Evolutionary conservation across 2,797 vertebrate genomes (phyloP).

Genomic region (Telmatherina bonti): DNA sequence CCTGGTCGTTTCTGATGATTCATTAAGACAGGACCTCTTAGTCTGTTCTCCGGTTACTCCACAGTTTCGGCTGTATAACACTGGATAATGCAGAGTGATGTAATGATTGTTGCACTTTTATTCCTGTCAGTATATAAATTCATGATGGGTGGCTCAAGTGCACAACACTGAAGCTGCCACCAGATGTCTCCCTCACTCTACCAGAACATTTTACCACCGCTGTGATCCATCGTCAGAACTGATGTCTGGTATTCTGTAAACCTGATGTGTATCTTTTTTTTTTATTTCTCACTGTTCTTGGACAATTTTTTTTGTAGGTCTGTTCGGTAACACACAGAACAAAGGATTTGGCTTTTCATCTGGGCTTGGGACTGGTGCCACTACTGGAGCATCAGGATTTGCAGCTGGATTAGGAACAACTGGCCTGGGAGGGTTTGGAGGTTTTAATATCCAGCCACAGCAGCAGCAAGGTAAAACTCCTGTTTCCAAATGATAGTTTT

Average conservation of each 20-base stretch:
- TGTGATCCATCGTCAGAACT: not conserved
- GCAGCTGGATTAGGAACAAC: slow-evolving; percentile 88
- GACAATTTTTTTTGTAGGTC: slow-evolving; percentile 70
- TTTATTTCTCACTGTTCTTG: slow-evolving; percentile 3
- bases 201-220: not conserved
- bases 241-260: slow-evolving; percentile 5
- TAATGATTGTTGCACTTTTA: not conserved
- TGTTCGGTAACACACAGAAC: slow-evolving; percentile 93
- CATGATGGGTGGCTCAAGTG: not conserved
- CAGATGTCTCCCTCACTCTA: slow-evolving; percentile 42
- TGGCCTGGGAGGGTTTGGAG: slow-evolving; percentile 89
- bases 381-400: slow-evolving; percentile 86
- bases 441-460: slow-evolving; percentile 91
- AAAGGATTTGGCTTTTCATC: slow-evolving; percentile 96
- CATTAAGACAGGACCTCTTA: too few relatives aligned
- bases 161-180: slow-evolving; percentile 16
- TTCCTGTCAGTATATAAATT: not conserved
- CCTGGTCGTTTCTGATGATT: too few relatives aligned
- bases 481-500: slow-evolving; percentile 5
- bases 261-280: not conserved
- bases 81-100: too few relatives aligned
- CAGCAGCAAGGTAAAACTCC: slow-evolving; percentile 83
- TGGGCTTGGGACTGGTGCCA: slow-evolving; percentile 85
- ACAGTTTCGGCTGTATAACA: too few relatives aligned
- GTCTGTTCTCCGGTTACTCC: too few relatives aligned